Conservation (phyloP, 1,140 invertebrate species). For the Paraescarpia echinospica region DNA sequence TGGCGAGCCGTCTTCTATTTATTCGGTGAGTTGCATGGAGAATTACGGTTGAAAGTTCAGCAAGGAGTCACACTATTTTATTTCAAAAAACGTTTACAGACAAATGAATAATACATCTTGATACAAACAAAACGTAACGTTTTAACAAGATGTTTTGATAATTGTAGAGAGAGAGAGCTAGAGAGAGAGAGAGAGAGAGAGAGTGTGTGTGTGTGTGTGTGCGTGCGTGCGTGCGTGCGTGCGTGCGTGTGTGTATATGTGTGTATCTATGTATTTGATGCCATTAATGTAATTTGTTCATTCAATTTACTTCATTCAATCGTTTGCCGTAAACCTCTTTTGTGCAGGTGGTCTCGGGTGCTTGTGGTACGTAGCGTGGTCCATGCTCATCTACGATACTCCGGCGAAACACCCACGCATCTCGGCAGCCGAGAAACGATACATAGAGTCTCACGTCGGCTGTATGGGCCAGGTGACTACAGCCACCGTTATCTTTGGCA, state of each 20-base stretch:
- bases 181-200: no score
- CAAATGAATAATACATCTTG: no score
- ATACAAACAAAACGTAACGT: no score
- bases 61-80: no score
- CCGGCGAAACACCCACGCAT: constrained; percentile 44
- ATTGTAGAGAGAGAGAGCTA: no score
- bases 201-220: no score
- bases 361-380: constrained; percentile 45
- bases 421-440: constrained; percentile 35
- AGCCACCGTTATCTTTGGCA: not conserved
- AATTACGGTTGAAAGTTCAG: not conserved
- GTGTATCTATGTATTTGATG: no score
- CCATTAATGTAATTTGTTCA: no score
- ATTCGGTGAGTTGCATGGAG: constrained; percentile 65
- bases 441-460: constrained; percentile 39
- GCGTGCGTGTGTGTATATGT: no score
- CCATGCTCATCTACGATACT: constrained; percentile 38
- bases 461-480: not conserved
- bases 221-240: no score
- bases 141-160: no score
- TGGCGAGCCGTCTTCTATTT: constrained; percentile 88
- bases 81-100: no score
- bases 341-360: constrained; percentile 37
- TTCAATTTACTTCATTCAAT: not conserved
- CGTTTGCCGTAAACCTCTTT: not conserved